Evolutionary conservation across 2,888 invertebrate genomes (phyloP).

Genomic region (Notodonta dromedarius): DNA sequence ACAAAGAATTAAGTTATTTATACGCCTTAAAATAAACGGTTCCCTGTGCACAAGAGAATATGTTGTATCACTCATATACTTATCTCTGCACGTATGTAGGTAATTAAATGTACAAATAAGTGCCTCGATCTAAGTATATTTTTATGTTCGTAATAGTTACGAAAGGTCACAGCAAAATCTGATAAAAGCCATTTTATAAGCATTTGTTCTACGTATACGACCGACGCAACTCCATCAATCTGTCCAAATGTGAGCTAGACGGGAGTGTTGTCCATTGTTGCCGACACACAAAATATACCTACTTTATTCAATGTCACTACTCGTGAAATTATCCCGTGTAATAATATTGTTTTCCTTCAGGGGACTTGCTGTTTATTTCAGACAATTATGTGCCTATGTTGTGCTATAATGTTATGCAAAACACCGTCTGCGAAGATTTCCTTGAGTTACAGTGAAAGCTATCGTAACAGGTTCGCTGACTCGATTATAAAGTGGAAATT

Average conservation of each 20-base stretch:
- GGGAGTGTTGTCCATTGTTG: slow-evolving; percentile 55
- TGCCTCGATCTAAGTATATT: slow-evolving; percentile 21
- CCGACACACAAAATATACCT: slow-evolving; percentile 30
- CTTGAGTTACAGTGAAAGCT: slow-evolving; percentile 50
- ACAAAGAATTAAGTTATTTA: slow-evolving; percentile 55
- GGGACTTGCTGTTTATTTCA: neutral
- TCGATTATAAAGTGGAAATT: slow-evolving; percentile 74
- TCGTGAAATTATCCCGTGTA: neutral
- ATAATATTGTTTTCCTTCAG: neutral
- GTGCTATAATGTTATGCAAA: slow-evolving; percentile 11
- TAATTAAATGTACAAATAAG: slow-evolving; percentile 3
- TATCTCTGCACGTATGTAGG: neutral
- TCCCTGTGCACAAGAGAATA: neutral
- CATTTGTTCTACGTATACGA: slow-evolving; percentile 64
- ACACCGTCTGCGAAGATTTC: slow-evolving; percentile 44
- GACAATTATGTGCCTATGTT: neutral
- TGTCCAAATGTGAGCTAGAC: slow-evolving; percentile 61
- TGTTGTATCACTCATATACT: neutral
- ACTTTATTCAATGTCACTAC: neutral
- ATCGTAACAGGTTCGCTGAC: slow-evolving; percentile 56
- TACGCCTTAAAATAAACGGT: slow-evolving; percentile 23
- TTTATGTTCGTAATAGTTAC: slow-evolving; percentile 47
- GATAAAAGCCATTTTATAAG: slow-evolving; percentile 70
- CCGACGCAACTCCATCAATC: slow-evolving; percentile 65
- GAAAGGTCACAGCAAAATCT: slow-evolving; percentile 60